phyloP scores from a whole-genome alignment of 1,140 invertebrate species.

The Bombus haemorrhoidalis region DNA sequence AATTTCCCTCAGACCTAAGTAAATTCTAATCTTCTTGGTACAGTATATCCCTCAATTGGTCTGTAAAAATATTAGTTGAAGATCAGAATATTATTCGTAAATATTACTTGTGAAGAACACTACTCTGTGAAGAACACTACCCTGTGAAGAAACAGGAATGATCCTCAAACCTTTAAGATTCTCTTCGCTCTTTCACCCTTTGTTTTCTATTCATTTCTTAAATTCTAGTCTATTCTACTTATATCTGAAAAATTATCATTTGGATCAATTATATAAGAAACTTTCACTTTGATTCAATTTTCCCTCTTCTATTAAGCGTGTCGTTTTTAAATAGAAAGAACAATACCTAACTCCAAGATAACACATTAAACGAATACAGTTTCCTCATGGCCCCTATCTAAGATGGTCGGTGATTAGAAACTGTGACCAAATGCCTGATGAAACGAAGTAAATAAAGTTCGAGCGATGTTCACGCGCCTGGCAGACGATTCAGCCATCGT shows the following conservation, averaged over 20 bases:
- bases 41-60: rapidly evolving
- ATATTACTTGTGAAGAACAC: too few relatives aligned
- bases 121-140: rapidly evolving
- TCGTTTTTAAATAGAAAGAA: too few relatives aligned
- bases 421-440: background rate
- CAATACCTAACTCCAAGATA: too few relatives aligned
- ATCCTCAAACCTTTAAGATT: rapidly evolving
- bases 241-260: too few relatives aligned
- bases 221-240: too few relatives aligned
- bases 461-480: constrained; percentile 28
- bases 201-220: too few relatives aligned
- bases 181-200: rapidly evolving
- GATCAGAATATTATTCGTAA: too few relatives aligned
- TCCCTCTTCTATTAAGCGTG: too few relatives aligned
- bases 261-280: too few relatives aligned
- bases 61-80: rapidly evolving
- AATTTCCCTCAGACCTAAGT: too few relatives aligned
- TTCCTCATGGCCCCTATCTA: background rate
- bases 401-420: background rate
- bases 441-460: background rate
- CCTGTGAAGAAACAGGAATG: too few relatives aligned
- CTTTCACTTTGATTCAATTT: rapidly evolving
- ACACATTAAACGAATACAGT: too few relatives aligned
- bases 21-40: rapidly evolving
- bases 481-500: constrained; percentile 18